Percentiles rank a stretch among this genome's conserved stretches.
Conservation (phyloP, 2,888 invertebrate species). For the Drosophila ezoana region DNA sequence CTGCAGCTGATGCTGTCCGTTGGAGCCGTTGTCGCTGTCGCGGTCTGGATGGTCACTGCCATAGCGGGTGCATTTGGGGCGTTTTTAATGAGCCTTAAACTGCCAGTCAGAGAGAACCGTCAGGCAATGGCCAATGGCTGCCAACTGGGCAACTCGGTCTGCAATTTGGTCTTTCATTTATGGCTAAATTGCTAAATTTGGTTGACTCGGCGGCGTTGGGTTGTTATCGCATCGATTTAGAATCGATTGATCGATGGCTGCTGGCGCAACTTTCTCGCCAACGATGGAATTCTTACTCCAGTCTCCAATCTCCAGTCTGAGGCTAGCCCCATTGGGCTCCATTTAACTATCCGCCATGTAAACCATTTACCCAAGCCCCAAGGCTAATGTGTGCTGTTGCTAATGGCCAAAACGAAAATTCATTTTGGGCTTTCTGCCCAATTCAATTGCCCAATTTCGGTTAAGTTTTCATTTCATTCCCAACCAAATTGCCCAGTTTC, state of each 20-base stretch:
- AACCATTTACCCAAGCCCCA: slow-evolving; percentile 12
- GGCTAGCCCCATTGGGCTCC: slow-evolving; percentile 14
- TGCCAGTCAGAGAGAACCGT: slow-evolving; percentile 50
- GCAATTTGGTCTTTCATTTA: slow-evolving; percentile 68
- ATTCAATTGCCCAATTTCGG: slow-evolving; percentile 47
- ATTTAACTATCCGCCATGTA: slow-evolving; percentile 15
- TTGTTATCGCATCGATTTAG: slow-evolving; percentile 67
- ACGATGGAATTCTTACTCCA: slow-evolving; percentile 37
- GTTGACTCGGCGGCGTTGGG: slow-evolving; percentile 40
- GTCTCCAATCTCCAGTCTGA: not conserved
- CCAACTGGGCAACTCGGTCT: slow-evolving; percentile 15
- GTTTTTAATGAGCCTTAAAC: slow-evolving; percentile 72
- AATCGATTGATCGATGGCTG: slow-evolving; percentile 59
- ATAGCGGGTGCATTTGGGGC: slow-evolving; percentile 67
- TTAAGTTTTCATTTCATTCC: slow-evolving; percentile 7
- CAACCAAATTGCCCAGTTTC: slow-evolving; percentile 20
- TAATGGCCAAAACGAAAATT: slow-evolving; percentile 30
- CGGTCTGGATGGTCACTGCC: slow-evolving; percentile 28
- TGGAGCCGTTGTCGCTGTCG: slow-evolving; percentile 4
- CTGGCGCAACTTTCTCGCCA: slow-evolving; percentile 57
- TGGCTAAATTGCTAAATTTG: slow-evolving; percentile 78
- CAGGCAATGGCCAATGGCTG: slow-evolving; percentile 38
- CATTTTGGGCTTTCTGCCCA: slow-evolving; percentile 23
- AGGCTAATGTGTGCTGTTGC: slow-evolving; percentile 43
- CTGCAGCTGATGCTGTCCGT: not conserved